Base-by-base conservation (phyloP, 2,888 invertebrate genomes). In the Cryptosula pallasiana region DNA sequence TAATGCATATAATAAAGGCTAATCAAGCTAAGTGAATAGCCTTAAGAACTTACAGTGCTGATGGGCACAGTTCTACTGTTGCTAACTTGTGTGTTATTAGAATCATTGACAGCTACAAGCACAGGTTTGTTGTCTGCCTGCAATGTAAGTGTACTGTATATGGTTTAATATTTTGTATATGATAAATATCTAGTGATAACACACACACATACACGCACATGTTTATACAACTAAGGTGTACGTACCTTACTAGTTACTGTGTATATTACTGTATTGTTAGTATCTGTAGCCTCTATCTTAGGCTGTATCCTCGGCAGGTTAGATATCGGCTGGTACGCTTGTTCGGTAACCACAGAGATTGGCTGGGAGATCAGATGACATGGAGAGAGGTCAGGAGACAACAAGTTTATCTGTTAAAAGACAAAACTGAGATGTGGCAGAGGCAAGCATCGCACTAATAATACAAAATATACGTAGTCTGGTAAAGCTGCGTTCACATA, bases 291-390 rank as follows among this genome's bases (percentile, higher is more conserved):
- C 57, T 57, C 57, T n/a, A 63, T 9, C 32, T 63, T 63, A 9
- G 63, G 63, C 63, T 63, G 63, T 63, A 63, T 32, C n/a, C 63
- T 63, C 1, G 63, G 63, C 9, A 63, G 32, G 2, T 63, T 63
- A 9, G 63, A 63, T 23, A 23, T 13, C 25, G 63, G 32, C 9
- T n/a, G 9, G 34, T 29, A 27, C 3, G 27, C 32, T 25, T 63
- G 63, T 3, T 20, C 32, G 34, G 63, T 13, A 27, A 63, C 29
- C 9, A 63, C 2, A 32, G 63, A 27, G n/a, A 63, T 20, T 29
- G 63, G 27, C 32, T 63, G 63, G 13, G 63, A 25, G 32, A 63
- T 13, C 5, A 63, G 5, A 63, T 45, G 45, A 20, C 5, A 20
- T 13, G 45, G 45, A 20, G 45, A 45, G 9, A 45, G 20, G 9